These are phyloP conservation scores for Scyliorhinus canicula DNA, from an alignment of 2,797 vertebrate genomes.

Conservation along the genomic window DNA sequence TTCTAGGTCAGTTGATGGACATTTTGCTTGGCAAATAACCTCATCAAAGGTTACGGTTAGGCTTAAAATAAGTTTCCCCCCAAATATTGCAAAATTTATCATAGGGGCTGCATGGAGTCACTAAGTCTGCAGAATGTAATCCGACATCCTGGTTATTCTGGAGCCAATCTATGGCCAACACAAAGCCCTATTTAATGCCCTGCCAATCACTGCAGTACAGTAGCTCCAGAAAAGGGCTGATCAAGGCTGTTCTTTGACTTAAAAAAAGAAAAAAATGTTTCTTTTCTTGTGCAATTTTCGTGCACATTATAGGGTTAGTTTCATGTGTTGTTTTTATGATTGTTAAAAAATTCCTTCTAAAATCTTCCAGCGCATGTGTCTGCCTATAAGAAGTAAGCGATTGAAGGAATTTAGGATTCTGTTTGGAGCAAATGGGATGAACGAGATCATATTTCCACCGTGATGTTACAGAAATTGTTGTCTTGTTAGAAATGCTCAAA, in stretches of 20 bases:
- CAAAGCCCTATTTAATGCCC: conserved; percentile 60
- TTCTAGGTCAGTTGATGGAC: conserved; percentile 40
- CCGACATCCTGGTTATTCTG: conserved; percentile 57
- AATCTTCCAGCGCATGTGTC: neutral
- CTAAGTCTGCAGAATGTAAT: conserved; percentile 59
- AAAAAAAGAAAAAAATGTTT: neutral
- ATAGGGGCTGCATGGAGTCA: conserved; percentile 57
- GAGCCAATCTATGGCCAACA: conserved; percentile 54
- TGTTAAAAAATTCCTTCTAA: neutral
- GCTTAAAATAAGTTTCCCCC: conserved; percentile 53
- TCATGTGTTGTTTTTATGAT: neutral
- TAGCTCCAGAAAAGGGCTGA: conserved; percentile 42
- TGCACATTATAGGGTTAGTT: neutral
- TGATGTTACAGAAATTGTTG: neutral
- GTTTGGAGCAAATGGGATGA: neutral
- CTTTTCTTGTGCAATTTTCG: neutral
- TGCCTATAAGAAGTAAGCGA: neutral
- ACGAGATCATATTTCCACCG: conserved; percentile 12
- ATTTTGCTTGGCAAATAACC: conserved; percentile 50
- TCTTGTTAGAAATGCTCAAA: neutral
- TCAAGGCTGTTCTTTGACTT: conserved; percentile 20
- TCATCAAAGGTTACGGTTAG: conserved; percentile 42
- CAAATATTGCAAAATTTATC: conserved; percentile 58
- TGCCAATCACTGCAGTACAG: conserved; percentile 54
- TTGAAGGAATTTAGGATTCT: neutral